Evolutionary conservation across 1,140 invertebrate species (phyloP).

Genomic region (Phthorimaea operculella): DNA sequence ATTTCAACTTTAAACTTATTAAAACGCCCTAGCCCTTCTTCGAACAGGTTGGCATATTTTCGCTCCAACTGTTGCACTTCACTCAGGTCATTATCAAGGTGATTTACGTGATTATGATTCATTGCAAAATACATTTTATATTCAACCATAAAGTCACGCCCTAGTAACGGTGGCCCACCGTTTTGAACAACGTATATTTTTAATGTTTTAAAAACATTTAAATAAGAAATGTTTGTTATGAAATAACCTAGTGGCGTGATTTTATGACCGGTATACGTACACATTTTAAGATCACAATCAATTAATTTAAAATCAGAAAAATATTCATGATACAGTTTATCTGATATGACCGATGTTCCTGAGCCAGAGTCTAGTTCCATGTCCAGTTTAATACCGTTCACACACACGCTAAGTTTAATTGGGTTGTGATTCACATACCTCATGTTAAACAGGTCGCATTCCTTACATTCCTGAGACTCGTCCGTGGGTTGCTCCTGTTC

Average conservation of each 20-base stretch:
- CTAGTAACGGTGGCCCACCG: conserved; percentile 1
- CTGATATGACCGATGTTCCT: conserved; percentile 2
- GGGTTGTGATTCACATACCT: not conserved
- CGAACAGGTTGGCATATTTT: not conserved
- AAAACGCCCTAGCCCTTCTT: not conserved
- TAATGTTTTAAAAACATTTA: not conserved
- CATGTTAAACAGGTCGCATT: conserved; percentile 1
- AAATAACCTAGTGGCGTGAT: not conserved
- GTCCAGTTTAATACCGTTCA: not conserved
- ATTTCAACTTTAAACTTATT: conserved; percentile 1
- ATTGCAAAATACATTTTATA: not conserved
- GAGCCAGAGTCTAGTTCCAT: conserved; percentile 7
- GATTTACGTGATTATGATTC: not conserved
- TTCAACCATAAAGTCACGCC: conserved; percentile 4
- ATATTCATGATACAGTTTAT: not conserved
- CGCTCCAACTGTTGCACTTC: not conserved
- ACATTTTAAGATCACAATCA: conserved; percentile 2
- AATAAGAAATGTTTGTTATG: not conserved
- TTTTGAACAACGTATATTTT: conserved; percentile 1
- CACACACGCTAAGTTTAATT: not conserved
- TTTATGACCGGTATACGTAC: conserved; percentile 3
- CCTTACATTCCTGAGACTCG: not conserved
- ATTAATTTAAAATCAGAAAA: not conserved
- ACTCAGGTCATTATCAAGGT: not conserved
- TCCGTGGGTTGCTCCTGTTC: not conserved